Percentiles rank a stretch among this genome's conserved stretches.
Conservation (phyloP, 2,888 invertebrate genomes). For the Cryptocheilus praepositus region DNA sequence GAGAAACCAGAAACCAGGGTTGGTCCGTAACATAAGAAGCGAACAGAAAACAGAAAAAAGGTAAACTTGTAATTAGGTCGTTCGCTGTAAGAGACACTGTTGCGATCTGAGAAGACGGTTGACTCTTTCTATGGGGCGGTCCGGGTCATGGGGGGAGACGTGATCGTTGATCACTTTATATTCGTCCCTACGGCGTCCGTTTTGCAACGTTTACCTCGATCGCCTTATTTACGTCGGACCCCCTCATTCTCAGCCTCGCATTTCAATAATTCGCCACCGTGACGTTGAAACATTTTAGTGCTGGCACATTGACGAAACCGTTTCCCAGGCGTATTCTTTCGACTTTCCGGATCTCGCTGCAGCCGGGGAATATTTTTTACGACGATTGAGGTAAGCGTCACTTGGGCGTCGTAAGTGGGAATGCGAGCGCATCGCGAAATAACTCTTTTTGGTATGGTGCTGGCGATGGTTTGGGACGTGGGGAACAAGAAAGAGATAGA, state of each 20-base stretch:
- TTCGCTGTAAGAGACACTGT: constrained; percentile 58
- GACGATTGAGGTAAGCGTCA: constrained; percentile 19
- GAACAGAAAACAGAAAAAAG: constrained; percentile 73
- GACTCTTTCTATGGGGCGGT: constrained; percentile 11
- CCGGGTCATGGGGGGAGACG: not conserved
- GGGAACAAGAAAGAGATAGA: constrained; percentile 5
- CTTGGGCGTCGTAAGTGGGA: constrained; percentile 8
- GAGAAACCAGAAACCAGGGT: constrained; percentile 72
- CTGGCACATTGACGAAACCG: too few relatives aligned
- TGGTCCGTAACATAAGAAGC: constrained; percentile 73
- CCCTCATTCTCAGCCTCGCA: too few relatives aligned
- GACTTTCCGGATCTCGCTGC: not conserved
- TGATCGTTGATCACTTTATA: constrained; percentile 16
- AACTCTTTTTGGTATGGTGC: not conserved
- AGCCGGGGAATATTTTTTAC: constrained; percentile 19
- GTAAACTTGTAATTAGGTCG: constrained; percentile 67
- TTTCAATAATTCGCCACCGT: too few relatives aligned
- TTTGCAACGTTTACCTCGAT: constrained; percentile 13
- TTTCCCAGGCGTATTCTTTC: too few relatives aligned
- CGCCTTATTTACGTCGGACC: not conserved
- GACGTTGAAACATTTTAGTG: too few relatives aligned
- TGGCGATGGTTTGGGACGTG: not conserved
- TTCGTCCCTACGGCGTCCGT: constrained; percentile 1
- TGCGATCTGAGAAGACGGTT: constrained; percentile 33
- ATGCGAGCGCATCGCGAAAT: constrained; percentile 3